A percentile compares a stretch with the other conserved stretches of the same genome.
These are phyloP conservation scores for Cichlasoma orientale DNA, from an alignment of 2,797 vertebrate species.

Conservation along the genomic window DNA sequence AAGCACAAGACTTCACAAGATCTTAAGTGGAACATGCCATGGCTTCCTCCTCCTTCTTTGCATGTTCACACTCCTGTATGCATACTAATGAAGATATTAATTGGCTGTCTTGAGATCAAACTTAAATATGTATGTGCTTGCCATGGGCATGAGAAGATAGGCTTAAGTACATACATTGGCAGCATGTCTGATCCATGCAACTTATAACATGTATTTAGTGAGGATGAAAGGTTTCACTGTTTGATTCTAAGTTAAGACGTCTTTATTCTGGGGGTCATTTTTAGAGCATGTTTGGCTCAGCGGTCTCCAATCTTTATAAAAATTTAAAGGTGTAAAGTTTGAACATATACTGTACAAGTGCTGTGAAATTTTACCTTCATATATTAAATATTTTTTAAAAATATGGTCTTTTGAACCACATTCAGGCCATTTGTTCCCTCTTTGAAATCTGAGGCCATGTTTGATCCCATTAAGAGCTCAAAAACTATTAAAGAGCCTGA, in stretches of 20 bases:
- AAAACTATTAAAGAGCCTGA: no score
- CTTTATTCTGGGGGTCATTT: not conserved
- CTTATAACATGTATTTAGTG: not conserved
- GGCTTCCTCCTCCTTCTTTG: slow-evolving; percentile 5
- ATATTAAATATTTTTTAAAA: no score
- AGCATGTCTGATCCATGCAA: slow-evolving; percentile 19
- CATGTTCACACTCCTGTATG: slow-evolving; percentile 55
- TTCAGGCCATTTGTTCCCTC: no score
- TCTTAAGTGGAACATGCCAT: slow-evolving; percentile 55
- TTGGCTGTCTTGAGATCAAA: slow-evolving; percentile 66
- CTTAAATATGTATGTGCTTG: slow-evolving; percentile 59
- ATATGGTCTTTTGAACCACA: no score
- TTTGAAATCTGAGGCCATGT: no score
- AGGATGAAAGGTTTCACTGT: slow-evolving; percentile 27
- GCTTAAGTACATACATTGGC: slow-evolving; percentile 32
- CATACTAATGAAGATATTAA: slow-evolving; percentile 75
- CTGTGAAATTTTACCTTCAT: no score
- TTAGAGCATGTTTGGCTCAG: no score
- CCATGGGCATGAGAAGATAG: slow-evolving; percentile 24
- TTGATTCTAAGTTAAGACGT: slow-evolving; percentile 10
- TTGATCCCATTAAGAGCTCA: no score
- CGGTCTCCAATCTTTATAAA: no score
- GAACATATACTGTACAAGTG: no score
- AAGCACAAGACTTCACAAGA: slow-evolving; percentile 40
- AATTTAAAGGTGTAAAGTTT: no score